Evolutionary conservation across 1,140 invertebrate species (phyloP), one percentile per base, ranked within the genome.

Genomic region (Ceratina calcarata): DNA sequence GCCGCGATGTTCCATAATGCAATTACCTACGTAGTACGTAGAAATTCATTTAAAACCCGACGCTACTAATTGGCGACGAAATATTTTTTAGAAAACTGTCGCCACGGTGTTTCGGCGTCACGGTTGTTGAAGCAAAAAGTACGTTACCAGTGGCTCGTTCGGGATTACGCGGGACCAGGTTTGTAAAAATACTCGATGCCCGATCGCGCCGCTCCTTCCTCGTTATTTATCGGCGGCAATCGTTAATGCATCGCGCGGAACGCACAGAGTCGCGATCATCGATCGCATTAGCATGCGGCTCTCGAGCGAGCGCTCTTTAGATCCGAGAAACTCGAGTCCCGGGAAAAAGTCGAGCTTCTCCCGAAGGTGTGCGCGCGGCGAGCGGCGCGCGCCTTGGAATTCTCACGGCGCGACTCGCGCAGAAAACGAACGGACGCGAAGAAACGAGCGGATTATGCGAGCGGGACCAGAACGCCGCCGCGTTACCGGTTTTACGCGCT

Each of bases 281-380:
- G 78, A 81, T 87, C 79, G 76, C 80, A 87, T 86, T 86, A 84
- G 78, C 83, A 85, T 85, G 83, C 83, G 64, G 53, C 77, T 27
- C 80, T 84, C 86, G 67, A 79, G 86, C 15, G 75, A 45, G 80
- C 72, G 70, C 72, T 78, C 61, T 77, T 74, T 61, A 55, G 84
- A 75, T 85, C 79, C 83, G 69, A 85, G 83, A 78, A 84, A 66
- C 53, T 24, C 57, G 70, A 78, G 79, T 78, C 82, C 60, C 83
- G 83, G 83, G 83, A 85, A 85, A 85, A 85, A 84, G 72, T 84
- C 83, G 64, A 85, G 61, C 83, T 85, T 60, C 82, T 84, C 69
- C 69, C 80, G 73, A 84, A 83, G 73, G 68, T 79, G 83, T 37
- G 51, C 4, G 27, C 27, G 27, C 27, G 27, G 27, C 27, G 27